A percentile compares a stretch with the other conserved stretches of the same genome.
These are phyloP conservation scores for Amniataba percoides DNA, from an alignment of 2,797 vertebrate species.

Conservation along the genomic window DNA sequence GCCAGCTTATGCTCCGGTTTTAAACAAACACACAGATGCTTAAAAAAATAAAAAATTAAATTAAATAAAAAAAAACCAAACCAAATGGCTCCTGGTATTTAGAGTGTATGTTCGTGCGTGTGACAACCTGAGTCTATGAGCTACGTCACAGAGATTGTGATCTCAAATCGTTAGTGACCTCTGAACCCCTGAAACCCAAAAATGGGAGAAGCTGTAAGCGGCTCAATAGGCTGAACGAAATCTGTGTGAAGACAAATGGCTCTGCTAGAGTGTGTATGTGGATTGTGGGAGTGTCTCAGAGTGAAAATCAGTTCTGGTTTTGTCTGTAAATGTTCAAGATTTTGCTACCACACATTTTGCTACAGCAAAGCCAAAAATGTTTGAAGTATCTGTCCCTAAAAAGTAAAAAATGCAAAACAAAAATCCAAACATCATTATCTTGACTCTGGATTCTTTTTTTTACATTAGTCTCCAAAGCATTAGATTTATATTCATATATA, in stretches of 20 bases:
- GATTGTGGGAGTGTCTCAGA: conserved; percentile 8
- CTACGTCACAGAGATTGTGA: conserved; percentile 47
- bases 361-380: conserved; percentile 66
- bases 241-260: conserved; percentile 29
- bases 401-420: conserved; percentile 2
- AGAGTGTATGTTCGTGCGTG: conserved; percentile 17
- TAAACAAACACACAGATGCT: conserved; percentile 31
- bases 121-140: conserved; percentile 60
- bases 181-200: conserved; percentile 27
- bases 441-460: conserved; percentile 59
- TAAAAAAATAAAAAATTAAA: too few species aligned
- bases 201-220: conserved; percentile 22
- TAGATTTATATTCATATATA: conserved; percentile 78
- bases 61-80: conserved; percentile 5
- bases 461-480: conserved; percentile 75
- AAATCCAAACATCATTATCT: conserved; percentile 40
- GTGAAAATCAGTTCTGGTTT: conserved; percentile 39
- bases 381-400: conserved; percentile 61
- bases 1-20: conserved; percentile 47
- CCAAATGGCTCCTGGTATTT: conserved; percentile 42
- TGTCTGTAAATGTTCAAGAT: conserved; percentile 41
- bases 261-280: conserved; percentile 15
- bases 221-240: background rate
- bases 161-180: conserved; percentile 19
- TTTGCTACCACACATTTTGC: conserved; percentile 62